phyloP scores from a whole-genome alignment of 2,888 invertebrate genomes.

The Plebejus anna region DNA sequence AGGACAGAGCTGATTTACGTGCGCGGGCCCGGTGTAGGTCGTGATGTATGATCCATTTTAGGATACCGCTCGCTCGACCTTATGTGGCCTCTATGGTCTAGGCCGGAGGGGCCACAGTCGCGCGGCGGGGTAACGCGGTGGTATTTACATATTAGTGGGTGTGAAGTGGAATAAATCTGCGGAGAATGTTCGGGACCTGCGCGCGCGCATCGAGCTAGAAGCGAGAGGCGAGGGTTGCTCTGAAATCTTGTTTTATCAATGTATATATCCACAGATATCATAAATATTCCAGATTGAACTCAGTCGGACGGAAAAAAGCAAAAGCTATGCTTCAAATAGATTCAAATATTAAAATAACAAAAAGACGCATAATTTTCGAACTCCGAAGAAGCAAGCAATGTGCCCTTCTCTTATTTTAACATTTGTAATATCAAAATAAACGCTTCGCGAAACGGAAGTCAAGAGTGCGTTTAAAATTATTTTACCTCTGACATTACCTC shows the following conservation, averaged over 20 bases:
- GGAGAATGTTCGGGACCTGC: not conserved
- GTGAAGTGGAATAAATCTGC: slow-evolving; percentile 30
- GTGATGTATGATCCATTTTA: slow-evolving; percentile 58
- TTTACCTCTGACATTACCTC: not conserved
- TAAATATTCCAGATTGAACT: too few species aligned
- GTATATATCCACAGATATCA: too few species aligned
- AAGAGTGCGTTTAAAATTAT: not conserved
- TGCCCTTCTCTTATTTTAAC: too few species aligned
- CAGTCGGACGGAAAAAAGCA: too few species aligned
- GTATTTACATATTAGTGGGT: slow-evolving; percentile 32
- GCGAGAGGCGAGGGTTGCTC: not conserved
- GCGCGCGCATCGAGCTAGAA: too few species aligned
- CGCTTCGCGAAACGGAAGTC: not conserved
- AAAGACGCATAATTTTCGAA: too few species aligned
- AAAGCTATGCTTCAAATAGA: too few species aligned
- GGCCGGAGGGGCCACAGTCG: not conserved
- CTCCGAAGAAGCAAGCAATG: too few species aligned
- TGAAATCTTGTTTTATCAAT: too few species aligned
- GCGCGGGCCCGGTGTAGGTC: slow-evolving; percentile 49
- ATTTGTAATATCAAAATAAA: not conserved
- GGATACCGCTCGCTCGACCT: slow-evolving; percentile 45
- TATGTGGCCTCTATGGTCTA: slow-evolving; percentile 15
- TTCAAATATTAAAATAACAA: too few species aligned
- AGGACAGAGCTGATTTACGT: slow-evolving; percentile 9
- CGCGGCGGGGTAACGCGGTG: not conserved